A percentile compares a stretch with the other conserved stretches of the same genome.
These are phyloP conservation scores for Sinocyclocheilus anshuiensis DNA, from an alignment of 2,113 vertebrate species.

Conservation along the genomic window DNA sequence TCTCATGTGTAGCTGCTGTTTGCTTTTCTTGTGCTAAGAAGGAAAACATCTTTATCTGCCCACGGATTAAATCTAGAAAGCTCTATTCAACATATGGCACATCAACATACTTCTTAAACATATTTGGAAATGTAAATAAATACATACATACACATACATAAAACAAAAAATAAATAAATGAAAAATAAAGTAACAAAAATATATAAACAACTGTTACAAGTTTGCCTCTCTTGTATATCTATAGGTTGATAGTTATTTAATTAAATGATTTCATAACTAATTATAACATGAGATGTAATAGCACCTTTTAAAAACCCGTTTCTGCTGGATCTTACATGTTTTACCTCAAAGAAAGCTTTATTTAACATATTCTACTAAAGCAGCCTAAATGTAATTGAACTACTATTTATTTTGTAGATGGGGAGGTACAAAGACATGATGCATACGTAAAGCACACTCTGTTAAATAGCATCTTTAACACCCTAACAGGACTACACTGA, in stretches of 20 bases:
- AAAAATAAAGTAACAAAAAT: too few species aligned
- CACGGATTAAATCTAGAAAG: neutral
- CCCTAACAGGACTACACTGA: neutral
- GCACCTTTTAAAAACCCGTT: neutral
- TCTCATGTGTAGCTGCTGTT: neutral
- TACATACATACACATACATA: neutral
- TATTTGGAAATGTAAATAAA: too few species aligned
- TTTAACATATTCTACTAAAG: slow-evolving; percentile 6
- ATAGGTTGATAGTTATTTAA: neutral
- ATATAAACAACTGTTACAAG: neutral
- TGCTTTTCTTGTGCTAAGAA: too few species aligned
- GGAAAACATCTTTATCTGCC: neutral
- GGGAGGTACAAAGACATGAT: neutral
- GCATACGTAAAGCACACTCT: neutral
- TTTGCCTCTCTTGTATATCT: neutral
- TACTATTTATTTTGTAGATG: neutral
- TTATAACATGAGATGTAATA: neutral
- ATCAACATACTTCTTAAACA: too few species aligned
- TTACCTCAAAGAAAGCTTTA: neutral
- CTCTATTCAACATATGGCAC: neutral
- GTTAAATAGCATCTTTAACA: slow-evolving; percentile 12
- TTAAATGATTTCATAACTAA: neutral
- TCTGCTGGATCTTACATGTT: neutral
- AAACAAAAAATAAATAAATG: neutral
- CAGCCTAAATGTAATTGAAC: slow-evolving; percentile 4